Base-by-base conservation (phyloP, 2,888 invertebrate genomes). In the Nowickia ferox region DNA sequence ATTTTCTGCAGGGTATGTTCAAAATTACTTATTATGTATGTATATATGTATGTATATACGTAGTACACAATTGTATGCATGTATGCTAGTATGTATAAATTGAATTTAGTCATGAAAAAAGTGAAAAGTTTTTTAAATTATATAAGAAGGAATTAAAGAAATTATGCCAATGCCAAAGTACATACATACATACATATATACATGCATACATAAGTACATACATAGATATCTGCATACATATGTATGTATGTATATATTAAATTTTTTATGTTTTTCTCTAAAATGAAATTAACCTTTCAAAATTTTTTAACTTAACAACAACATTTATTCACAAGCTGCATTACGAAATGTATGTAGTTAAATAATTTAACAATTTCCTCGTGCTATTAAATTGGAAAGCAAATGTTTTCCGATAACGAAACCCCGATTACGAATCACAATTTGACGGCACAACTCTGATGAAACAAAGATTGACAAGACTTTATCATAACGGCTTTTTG, bases 131-230 rank as follows among this genome's bases (percentile, higher is more conserved):
- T 76, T 66, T 53, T 59, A 57, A 79, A 76, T 80, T 57, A 63
- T 71, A 61, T 57, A 75, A 79, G 63, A 79, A 84, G 59, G 53
- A 51, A 30, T 55, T 30, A 46, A 78, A 57, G 53, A 79, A 84
- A 80, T 53, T 65, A 46, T 71, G 79, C 76, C 80, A 84, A 80
- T 84, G 84, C 22, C 79, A 80, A 51, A 11, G 17, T 53, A 53
- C 53, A 53, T 53, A 53, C 69, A 63, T 42, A 40, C n/a, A 42
- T 40, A n/a, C 2, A 4, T 40, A 63, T 17, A 42, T 42, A 17
- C 8, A 57, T 57, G 6, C 10, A n/a, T n/a, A n/a, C n/a, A n/a
- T n/a, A n/a, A n/a, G n/a, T 53, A 53, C 69, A 63, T 42, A 40
- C n/a, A 42, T 40, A n/a, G 1, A 4, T 40, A 63, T 17, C 19